Base-by-base conservation (phyloP, 2,888 invertebrate species). In the Sthenelais limicola region DNA sequence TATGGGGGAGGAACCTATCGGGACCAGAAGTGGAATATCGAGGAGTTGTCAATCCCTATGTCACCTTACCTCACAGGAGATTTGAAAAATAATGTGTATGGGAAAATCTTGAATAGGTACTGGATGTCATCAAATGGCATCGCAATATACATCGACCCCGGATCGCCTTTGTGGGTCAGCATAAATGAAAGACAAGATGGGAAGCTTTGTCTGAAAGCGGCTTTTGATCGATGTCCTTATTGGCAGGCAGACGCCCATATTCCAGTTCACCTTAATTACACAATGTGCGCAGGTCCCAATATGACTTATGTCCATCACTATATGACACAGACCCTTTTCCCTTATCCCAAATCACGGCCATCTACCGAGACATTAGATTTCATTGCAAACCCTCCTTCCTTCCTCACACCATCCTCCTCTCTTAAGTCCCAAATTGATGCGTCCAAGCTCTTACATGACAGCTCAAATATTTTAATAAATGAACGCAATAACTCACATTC, bases 141-240 rank as follows among this genome's bases (percentile, higher is more conserved):
- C 56, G 92, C 91, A 80, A 87, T 94, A 62, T 91, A 90, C 80
- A 91, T 93, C 0, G 90, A 91, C 68, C 90, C 91, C 0, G 89
- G 89, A 43, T 90, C 90, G 0, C 93, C 94, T 0, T 91, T 96
- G 49, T 96, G 95, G 78, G 86, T 96, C 0, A 92, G 92, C 83
- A 93, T 94, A 1, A 73, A 67, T 47, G n/a, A 35, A 4, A 38
- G 47, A 5, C 47, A 48, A 9, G 67, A 67, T 28, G 43, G 28
- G 18, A 21, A 43, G 30, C 24, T 67, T 3, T 67, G 67, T 32
- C 43, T 67, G 26, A 12, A n/a, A 32, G 47, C 67, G 9, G 28
- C 48, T 18, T 67, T 28, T n/a, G 49, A 67, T 5, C 24, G 28
- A 1, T 26, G 48, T 1, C 67, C 67, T 3, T 67, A 48, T n/a